These are phyloP conservation scores for Pelusios castaneus DNA, from an alignment of 2,113 vertebrate species.

Conservation along the genomic window DNA sequence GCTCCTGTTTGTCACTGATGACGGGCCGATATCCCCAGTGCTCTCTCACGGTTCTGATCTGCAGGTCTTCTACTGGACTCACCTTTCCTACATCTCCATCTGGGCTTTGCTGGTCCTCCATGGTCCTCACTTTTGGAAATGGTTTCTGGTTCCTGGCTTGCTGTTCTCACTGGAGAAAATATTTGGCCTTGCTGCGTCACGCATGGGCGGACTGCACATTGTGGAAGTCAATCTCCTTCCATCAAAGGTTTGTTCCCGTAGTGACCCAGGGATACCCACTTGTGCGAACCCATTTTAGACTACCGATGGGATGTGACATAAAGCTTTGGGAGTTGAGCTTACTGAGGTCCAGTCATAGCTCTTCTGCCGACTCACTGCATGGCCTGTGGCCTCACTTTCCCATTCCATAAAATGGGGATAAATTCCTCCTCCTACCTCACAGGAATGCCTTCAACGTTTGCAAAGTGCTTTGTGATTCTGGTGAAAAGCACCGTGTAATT, in stretches of 20 bases:
- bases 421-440: accelerated
- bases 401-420: accelerated
- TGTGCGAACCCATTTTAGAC: background rate
- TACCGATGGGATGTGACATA: background rate
- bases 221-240: conserved; percentile 89
- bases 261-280: background rate
- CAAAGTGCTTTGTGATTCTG: accelerated
- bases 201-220: conserved; percentile 78
- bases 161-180: conserved; percentile 87
- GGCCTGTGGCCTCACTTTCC: background rate
- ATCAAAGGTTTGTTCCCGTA: conserved; percentile 82
- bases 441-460: accelerated
- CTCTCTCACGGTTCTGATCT: background rate
- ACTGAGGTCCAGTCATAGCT: background rate
- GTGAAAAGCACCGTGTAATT: background rate
- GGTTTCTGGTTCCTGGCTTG: conserved; percentile 85
- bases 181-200: conserved; percentile 76
- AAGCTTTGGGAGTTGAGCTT: background rate
- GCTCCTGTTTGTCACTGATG: background rate
- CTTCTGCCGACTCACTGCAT: background rate
- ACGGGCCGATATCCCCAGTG: too few relatives aligned
- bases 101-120: conserved; percentile 89
- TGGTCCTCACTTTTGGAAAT: conserved; percentile 93
- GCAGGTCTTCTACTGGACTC: conserved; percentile 93
- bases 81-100: conserved; percentile 85